These are phyloP conservation scores for Mya arenaria DNA, from an alignment of 1,140 invertebrate genomes.

Conservation along the genomic window DNA sequence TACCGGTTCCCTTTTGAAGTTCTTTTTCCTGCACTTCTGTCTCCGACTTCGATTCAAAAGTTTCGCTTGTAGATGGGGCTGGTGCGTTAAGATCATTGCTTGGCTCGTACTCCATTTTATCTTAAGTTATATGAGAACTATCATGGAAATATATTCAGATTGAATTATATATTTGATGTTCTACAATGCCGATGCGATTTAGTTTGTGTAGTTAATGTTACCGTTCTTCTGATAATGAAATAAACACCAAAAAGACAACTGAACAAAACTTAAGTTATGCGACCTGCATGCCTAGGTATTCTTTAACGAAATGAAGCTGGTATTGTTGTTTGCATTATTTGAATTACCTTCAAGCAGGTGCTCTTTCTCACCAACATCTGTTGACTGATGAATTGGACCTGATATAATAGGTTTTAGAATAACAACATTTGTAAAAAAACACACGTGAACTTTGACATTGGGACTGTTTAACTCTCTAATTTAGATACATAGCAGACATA, in stretches of 20 bases:
- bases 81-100: constrained; percentile 26
- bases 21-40: background rate
- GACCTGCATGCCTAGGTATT: too few species aligned
- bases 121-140: background rate
- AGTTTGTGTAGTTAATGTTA: background rate
- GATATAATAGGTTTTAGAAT: constrained; percentile 7
- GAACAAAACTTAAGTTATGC: background rate
- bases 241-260: background rate
- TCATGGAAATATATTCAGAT: too few species aligned
- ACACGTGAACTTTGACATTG: background rate
- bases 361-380: background rate
- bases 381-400: background rate
- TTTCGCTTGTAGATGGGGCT: background rate
- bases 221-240: background rate
- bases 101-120: background rate
- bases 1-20: background rate
- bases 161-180: background rate
- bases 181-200: background rate
- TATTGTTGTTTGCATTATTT: too few species aligned
- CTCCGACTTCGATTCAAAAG: background rate
- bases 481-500: background rate
- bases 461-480: background rate
- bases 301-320: too few species aligned
- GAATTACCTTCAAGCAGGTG: too few species aligned
- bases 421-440: background rate